These are phyloP conservation scores for Terebella lapidaria DNA, from an alignment of 2,888 invertebrate genomes.

Conservation along the genomic window DNA sequence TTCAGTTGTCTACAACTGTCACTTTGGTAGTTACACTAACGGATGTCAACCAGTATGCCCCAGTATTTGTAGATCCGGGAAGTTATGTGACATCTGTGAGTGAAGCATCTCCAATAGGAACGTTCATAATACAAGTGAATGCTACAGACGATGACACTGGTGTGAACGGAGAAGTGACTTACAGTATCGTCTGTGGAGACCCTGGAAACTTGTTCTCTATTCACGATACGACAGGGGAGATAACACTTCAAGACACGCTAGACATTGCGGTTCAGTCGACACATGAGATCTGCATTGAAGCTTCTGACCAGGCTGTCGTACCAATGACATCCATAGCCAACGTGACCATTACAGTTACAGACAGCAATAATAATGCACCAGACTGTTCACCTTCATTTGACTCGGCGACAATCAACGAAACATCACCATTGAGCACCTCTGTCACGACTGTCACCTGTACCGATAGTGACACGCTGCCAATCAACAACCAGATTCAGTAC, in stretches of 20 bases:
- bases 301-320: constrained; percentile 20
- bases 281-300: constrained; percentile 24
- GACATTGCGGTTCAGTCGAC: constrained; percentile 23
- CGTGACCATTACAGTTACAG: constrained; percentile 30
- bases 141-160: constrained; percentile 33
- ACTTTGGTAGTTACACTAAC: constrained; percentile 6
- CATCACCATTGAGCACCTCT: background rate
- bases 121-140: constrained; percentile 26
- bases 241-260: constrained; percentile 21
- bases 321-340: constrained; percentile 20
- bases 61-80: constrained; percentile 21
- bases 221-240: constrained; percentile 22
- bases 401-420: background rate
- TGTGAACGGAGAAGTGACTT: constrained; percentile 29
- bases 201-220: constrained; percentile 24
- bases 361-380: constrained; percentile 35
- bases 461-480: constrained; percentile 26
- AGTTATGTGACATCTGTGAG: constrained; percentile 24
- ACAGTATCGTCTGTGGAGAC: constrained; percentile 31
- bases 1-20: constrained; percentile 10
- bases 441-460: constrained; percentile 9
- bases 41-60: constrained; percentile 28
- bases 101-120: constrained; percentile 28
- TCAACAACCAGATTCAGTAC: constrained; percentile 30
- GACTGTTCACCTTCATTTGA: constrained; percentile 10